Conservation (phyloP, 2,113 vertebrate genomes). For the Corythoichthys haematopterus region DNA sequence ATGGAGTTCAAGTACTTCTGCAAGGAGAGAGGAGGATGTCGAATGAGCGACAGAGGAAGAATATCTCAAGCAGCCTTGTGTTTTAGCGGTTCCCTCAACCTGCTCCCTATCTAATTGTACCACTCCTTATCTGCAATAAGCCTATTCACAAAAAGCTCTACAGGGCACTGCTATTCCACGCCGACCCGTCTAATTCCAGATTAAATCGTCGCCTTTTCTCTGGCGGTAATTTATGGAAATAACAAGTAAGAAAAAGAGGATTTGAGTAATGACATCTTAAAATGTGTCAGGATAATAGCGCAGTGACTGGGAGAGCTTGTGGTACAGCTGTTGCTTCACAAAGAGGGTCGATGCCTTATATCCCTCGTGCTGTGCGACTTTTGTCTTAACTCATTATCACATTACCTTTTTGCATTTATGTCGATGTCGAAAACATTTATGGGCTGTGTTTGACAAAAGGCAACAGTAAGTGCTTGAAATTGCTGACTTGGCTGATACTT, state of each 20-base stretch:
- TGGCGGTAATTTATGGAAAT: conserved; percentile 73
- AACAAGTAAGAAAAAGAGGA: conserved; percentile 73
- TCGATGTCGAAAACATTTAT: neutral
- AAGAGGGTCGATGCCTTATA: conserved; percentile 40
- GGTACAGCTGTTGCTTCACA: conserved; percentile 49
- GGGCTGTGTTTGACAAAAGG: neutral
- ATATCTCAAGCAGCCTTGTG: conserved; percentile 31
- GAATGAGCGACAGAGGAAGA: conserved; percentile 18
- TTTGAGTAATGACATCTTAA: conserved; percentile 77
- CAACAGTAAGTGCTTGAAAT: neutral
- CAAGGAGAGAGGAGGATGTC: neutral
- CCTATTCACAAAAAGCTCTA: conserved; percentile 69
- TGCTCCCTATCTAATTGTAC: conserved; percentile 67
- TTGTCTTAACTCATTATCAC: conserved; percentile 34
- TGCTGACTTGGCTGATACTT: neutral
- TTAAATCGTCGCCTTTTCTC: conserved; percentile 69
- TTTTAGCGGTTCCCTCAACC: conserved; percentile 39
- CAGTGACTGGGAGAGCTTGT: conserved; percentile 50
- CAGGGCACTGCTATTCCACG: conserved; percentile 65
- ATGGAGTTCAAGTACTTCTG: neutral
- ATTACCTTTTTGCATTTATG: neutral
- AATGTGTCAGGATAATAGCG: conserved; percentile 67
- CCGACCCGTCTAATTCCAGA: conserved; percentile 63
- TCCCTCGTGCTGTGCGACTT: conserved; percentile 31
- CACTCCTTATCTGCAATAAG: conserved; percentile 65